Evolutionary conservation across 2,113 vertebrate genomes (phyloP), one percentile per base, ranked within the genome.

Genomic region (Cephalopterus ornatus): DNA sequence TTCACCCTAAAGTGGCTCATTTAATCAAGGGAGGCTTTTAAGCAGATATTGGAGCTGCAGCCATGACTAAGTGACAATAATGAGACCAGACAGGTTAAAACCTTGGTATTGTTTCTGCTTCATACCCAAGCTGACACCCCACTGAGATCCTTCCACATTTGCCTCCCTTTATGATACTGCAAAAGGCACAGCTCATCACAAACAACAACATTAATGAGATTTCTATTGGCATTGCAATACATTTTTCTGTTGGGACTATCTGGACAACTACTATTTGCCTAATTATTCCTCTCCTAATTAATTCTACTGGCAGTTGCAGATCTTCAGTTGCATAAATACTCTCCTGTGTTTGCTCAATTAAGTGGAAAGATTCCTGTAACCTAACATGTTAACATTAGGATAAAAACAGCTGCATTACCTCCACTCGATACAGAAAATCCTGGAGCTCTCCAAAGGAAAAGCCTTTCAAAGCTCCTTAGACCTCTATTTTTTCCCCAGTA

Each of bases 201-300:
- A 89, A 75, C 42, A 91, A 76, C 59, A 59, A 58, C 87, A 89
- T 78, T 96, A 93, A 96, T 92, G 86, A 96, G 77, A 87, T 65
- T 95, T 95, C 94, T 79, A 68, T 20, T 92, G 77, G 87, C 81
- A 89, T 58, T 87, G 70, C 70, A 95, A 85, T 89, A 72, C 44
- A 37, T 85, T 93, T 94, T 95, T 92, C 93, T 89, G 12, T 32
- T 53, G 62, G 84, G 91, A 93, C 84, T 74, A 91, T 89, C 96
- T 93, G 93, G 93, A 83, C 62, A 42, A 42, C 46, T 82, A 82
- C 77, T 85, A 68, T 91, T 96, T 96, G 74, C 74, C 67, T 95
- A 91, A 91, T 96, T 94, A 96, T 97, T 94, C 62, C 66, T 89
- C 70, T 92, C 66, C 89, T 94, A 95, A 95, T 96, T 96, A 94